Evolutionary conservation across 2,113 vertebrate species (phyloP).

Genomic region (Syngnathus floridae): DNA sequence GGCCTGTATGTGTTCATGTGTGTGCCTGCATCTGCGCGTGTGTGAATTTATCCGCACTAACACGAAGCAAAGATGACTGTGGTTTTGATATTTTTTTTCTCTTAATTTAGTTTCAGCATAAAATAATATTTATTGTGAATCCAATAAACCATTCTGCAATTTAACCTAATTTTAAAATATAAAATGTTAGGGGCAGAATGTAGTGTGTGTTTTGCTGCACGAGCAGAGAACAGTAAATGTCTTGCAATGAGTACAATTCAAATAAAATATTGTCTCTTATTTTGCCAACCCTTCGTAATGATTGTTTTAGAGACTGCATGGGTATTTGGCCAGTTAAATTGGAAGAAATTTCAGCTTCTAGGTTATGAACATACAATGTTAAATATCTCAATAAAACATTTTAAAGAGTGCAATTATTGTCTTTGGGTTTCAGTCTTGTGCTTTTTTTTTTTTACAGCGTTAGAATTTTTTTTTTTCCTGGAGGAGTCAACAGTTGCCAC

Average conservation of each 20-base stretch:
- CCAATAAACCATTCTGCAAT: too few species aligned
- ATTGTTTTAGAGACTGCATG: background rate
- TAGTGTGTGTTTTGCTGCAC: too few species aligned
- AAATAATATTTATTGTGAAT: slow-evolving; percentile 21
- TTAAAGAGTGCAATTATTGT: background rate
- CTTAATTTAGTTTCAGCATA: slow-evolving; percentile 13
- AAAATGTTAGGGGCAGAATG: background rate
- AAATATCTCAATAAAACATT: background rate
- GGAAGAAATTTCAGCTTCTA: background rate
- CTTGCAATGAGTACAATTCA: background rate
- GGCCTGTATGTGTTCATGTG: background rate
- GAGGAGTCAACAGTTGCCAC: slow-evolving; percentile 23
- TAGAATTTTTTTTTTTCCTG: slow-evolving; percentile 29
- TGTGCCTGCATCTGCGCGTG: slow-evolving; percentile 11
- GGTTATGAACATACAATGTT: background rate
- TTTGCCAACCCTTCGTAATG: background rate
- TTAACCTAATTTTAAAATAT: background rate
- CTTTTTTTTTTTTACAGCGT: slow-evolving; percentile 16
- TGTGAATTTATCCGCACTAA: slow-evolving; percentile 12
- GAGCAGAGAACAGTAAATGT: too few species aligned
- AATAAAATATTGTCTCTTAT: background rate
- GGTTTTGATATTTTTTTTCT: slow-evolving; percentile 35
- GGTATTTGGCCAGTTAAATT: too few species aligned
- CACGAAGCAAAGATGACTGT: slow-evolving; percentile 28
- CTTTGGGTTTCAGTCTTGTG: background rate